Percentiles rank a stretch among this genome's conserved stretches.
Conservation (phyloP, 2,888 invertebrate species). For the Villa cingulata region DNA sequence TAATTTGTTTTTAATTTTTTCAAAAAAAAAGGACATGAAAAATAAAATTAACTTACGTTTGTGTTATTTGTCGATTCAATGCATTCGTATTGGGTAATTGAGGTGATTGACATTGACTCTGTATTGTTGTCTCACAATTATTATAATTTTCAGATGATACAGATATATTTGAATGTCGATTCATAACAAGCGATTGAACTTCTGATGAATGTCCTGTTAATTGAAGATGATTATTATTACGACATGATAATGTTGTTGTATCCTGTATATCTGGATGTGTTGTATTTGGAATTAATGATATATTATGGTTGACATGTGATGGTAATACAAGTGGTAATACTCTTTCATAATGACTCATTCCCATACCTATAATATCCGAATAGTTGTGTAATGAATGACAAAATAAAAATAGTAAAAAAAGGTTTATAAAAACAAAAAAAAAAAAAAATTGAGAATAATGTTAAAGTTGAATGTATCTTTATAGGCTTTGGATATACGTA, state of each 20-base stretch:
- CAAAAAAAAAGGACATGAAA: neutral
- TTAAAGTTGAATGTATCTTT: neutral
- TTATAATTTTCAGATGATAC: constrained; percentile 19
- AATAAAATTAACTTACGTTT: constrained; percentile 33
- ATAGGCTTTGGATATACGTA: no score
- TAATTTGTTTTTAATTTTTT: no score
- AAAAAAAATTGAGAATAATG: neutral
- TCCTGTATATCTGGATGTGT: constrained; percentile 26
- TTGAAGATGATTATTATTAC: neutral
- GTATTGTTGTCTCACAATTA: constrained; percentile 23
- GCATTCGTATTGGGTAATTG: constrained; percentile 39
- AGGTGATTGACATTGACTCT: constrained; percentile 36
- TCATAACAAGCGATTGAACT: neutral
- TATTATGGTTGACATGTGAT: constrained; percentile 21
- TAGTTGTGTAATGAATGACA: no score
- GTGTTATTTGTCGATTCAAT: constrained; percentile 39
- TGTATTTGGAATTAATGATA: neutral
- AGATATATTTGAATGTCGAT: constrained; percentile 5
- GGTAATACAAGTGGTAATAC: constrained; percentile 24
- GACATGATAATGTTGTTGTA: constrained; percentile 14
- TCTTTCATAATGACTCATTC: constrained; percentile 11
- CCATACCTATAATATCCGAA: constrained; percentile 5
- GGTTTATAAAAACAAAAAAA: no score
- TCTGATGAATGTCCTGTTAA: constrained; percentile 1
- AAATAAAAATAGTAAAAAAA: no score